Evolutionary conservation across 2,797 vertebrate genomes (phyloP).

Genomic region (Brachyalestes nurse): DNA sequence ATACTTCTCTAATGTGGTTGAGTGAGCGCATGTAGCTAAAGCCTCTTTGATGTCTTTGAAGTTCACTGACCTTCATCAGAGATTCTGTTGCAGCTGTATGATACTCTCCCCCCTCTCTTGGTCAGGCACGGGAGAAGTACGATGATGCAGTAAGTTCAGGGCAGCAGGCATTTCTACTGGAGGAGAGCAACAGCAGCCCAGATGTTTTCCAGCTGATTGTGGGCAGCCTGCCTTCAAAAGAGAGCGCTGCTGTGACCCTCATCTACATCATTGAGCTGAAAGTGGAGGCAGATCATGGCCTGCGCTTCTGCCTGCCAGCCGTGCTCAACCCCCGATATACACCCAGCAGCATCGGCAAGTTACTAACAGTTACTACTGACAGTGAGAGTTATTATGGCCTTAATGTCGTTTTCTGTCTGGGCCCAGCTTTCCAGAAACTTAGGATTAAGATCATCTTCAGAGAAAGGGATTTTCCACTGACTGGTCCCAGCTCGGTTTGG

Average conservation of each 20-base stretch:
- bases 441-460: no score
- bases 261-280: slow-evolving; percentile 80
- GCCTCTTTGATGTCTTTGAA: no score
- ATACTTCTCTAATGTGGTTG: no score
- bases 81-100: background rate
- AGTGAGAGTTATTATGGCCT: no score
- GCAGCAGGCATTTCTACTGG: slow-evolving; percentile 77
- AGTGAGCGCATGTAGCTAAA: no score
- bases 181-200: slow-evolving; percentile 75
- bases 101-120: background rate
- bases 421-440: no score
- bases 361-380: slow-evolving; percentile 62
- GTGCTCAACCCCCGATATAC: slow-evolving; percentile 83
- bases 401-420: background rate
- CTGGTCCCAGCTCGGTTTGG: no score
- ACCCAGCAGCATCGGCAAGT: slow-evolving; percentile 46
- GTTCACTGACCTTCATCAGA: no score
- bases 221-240: slow-evolving; percentile 78
- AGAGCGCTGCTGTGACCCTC: slow-evolving; percentile 78
- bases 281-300: slow-evolving; percentile 76
- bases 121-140: slow-evolving; percentile 71
- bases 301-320: slow-evolving; percentile 81
- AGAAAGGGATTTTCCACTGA: no score
- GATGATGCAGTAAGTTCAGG: slow-evolving; percentile 72
- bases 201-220: slow-evolving; percentile 77